Conservation (phyloP, 2,888 invertebrate genomes). For the Ichneumon xanthorius region DNA sequence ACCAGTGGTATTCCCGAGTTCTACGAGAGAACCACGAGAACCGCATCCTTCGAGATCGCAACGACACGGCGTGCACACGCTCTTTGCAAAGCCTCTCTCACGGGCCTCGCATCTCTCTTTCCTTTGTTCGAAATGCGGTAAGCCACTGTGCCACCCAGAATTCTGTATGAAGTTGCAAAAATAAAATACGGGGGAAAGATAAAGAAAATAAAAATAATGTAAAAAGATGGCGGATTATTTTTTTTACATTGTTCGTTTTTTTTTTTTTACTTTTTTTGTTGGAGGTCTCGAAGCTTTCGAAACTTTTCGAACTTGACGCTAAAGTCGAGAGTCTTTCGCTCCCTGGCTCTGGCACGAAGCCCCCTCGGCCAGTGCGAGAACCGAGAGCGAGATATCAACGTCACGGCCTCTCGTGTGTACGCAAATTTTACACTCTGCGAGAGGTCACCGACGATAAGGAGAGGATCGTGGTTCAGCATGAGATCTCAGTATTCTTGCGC, state of each 20-base stretch:
- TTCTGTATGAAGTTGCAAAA: constrained; percentile 51
- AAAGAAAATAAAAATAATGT: constrained; percentile 5
- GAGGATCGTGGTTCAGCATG: constrained; percentile 10
- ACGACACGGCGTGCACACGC: constrained; percentile 21
- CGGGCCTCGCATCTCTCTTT: constrained; percentile 30
- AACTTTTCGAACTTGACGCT: constrained; percentile 14
- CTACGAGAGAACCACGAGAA: constrained; percentile 56
- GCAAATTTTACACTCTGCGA: constrained; percentile 39
- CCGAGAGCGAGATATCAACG: constrained; percentile 28
- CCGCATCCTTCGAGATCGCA: constrained; percentile 57
- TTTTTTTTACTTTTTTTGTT: background rate
- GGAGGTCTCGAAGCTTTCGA: background rate
- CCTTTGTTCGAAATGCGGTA: constrained; percentile 61
- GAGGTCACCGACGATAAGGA: constrained; percentile 64
- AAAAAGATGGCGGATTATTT: background rate
- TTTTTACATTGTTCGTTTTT: background rate
- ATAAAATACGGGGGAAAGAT: background rate
- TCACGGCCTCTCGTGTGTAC: background rate
- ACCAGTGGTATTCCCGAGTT: constrained; percentile 42
- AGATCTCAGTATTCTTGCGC: background rate
- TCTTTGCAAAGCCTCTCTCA: constrained; percentile 32
- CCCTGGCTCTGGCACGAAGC: background rate
- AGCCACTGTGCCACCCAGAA: constrained; percentile 44
- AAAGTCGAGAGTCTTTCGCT: background rate
- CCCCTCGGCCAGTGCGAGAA: constrained; percentile 1